A percentile compares a stretch with the other conserved stretches of the same genome.
These are phyloP conservation scores for Hepsetus odoe DNA, from an alignment of 2,113 vertebrate species.

Conservation along the genomic window DNA sequence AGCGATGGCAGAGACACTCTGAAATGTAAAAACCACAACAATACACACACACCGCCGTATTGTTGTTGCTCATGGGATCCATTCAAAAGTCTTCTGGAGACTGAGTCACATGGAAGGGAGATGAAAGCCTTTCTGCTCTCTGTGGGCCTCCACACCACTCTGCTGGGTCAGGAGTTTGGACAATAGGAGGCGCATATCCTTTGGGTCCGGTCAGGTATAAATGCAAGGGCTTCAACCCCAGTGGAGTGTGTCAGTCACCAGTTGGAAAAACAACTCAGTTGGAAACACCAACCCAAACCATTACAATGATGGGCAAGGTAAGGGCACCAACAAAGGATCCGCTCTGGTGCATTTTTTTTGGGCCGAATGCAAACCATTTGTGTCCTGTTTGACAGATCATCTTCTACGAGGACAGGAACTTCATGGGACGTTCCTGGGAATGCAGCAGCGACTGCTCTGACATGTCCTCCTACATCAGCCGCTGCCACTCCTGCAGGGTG, in stretches of 20 bases:
- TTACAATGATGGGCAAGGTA: conserved; percentile 2
- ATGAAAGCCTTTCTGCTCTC: not conserved
- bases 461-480: conserved; percentile 53
- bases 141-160: not conserved
- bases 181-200: conserved; percentile 5
- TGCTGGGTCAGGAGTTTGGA: conserved; percentile 9
- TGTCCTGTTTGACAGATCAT: conserved; percentile 56
- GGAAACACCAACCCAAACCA: not conserved
- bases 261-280: not conserved
- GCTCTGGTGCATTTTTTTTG: not conserved
- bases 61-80: not conserved
- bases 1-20: not conserved
- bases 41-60: not conserved
- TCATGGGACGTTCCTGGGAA: conserved; percentile 69
- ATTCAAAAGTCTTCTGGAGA: conserved; percentile 3
- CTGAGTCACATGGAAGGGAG: not conserved
- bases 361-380: too few relatives aligned
- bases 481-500: conserved; percentile 55
- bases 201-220: not conserved
- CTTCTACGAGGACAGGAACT: conserved; percentile 72
- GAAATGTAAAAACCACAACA: not conserved
- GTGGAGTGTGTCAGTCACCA: not conserved
- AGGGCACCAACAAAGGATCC: not conserved
- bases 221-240: not conserved
- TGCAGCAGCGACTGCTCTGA: conserved; percentile 68